Evolutionary conservation across 2,888 invertebrate species (phyloP).

Genomic region (Myopa tessellatipennis): DNA sequence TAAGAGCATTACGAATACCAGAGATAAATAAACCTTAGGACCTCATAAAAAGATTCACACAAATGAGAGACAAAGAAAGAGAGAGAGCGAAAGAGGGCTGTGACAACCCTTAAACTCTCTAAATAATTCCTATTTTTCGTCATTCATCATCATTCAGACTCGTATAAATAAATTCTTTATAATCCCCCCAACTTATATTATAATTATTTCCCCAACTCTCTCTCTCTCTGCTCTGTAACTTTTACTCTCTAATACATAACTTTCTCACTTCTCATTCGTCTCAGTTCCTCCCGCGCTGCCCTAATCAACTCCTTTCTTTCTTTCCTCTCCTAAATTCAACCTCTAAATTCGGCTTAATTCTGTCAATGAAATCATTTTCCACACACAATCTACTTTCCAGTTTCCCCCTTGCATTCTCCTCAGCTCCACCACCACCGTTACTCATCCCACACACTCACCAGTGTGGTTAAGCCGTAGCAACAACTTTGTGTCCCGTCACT

Average conservation of each 20-base stretch:
- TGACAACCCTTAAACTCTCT: too few species aligned
- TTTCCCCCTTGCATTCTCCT: too few species aligned
- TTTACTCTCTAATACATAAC: background rate
- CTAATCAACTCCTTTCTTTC: background rate
- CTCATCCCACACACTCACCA: too few species aligned
- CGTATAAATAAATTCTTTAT: too few species aligned
- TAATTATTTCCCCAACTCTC: background rate
- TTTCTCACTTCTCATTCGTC: background rate
- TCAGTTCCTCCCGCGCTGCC: background rate
- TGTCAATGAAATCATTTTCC: conserved; percentile 30
- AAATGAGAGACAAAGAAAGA: background rate
- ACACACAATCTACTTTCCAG: background rate
- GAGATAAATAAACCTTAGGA: background rate
- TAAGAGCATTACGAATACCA: background rate
- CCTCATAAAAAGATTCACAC: background rate
- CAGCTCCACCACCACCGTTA: too few species aligned
- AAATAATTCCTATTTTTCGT: too few species aligned
- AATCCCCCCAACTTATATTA: background rate
- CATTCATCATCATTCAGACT: too few species aligned
- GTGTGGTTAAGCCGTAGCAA: too few species aligned
- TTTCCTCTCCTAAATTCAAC: background rate
- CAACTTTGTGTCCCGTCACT: too few species aligned
- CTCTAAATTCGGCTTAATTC: background rate
- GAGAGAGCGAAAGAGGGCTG: too few species aligned
- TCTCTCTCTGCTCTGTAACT: background rate